phyloP scores from a whole-genome alignment of 2,888 invertebrate genomes.

The Mylabris sibirica region DNA sequence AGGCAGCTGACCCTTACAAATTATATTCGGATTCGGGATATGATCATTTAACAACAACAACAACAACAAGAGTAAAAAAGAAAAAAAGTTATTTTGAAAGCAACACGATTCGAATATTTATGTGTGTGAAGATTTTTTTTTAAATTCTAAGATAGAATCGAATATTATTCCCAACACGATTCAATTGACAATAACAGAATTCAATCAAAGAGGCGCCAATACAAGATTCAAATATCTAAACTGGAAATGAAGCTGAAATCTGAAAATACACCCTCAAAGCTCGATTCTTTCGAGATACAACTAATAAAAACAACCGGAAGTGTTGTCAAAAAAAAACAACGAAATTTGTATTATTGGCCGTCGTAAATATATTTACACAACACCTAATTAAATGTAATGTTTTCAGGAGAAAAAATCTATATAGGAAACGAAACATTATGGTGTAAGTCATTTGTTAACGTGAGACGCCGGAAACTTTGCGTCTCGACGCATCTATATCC shows the following conservation, averaged over 20 bases:
- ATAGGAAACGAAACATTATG: constrained; percentile 41
- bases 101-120: neutral
- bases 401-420: neutral
- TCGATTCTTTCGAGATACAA: neutral
- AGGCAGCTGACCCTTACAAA: constrained; percentile 7
- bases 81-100: constrained; percentile 3
- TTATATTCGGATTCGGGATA: constrained; percentile 12
- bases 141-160: neutral
- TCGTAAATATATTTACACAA: constrained; percentile 36
- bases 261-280: too few relatives aligned
- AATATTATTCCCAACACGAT: constrained; percentile 7
- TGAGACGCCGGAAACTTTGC: constrained; percentile 47
- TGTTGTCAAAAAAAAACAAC: neutral
- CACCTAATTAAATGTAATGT: constrained; percentile 33
- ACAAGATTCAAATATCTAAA: neutral
- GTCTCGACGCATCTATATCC: constrained; percentile 41
- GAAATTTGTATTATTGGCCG: constrained; percentile 35
- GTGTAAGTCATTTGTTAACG: constrained; percentile 48
- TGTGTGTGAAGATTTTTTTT: neutral
- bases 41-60: neutral
- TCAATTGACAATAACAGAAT: neutral
- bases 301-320: neutral
- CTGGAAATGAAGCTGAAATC: neutral
- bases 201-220: constrained; percentile 1
- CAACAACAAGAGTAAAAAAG: neutral